These are phyloP conservation scores for Empis livida DNA, from an alignment of 2,888 invertebrate species.

Conservation along the genomic window DNA sequence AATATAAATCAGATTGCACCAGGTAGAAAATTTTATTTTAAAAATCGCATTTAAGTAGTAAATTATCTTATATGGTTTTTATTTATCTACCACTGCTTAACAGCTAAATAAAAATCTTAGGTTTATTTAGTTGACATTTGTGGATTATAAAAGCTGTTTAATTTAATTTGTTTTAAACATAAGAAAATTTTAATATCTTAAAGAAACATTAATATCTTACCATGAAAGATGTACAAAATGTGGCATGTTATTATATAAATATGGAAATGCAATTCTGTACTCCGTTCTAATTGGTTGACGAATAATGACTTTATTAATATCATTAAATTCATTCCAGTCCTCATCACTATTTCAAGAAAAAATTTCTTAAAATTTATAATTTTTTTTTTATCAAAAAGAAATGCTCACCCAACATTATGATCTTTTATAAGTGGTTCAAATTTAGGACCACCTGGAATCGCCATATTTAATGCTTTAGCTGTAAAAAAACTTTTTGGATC, in stretches of 20 bases:
- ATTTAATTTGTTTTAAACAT: too few relatives aligned
- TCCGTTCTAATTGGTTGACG: constrained; percentile 97
- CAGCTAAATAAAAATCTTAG: background rate
- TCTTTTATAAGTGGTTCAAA: constrained; percentile 99
- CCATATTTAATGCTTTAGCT: constrained; percentile 98
- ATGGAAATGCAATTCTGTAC: constrained; percentile 98
- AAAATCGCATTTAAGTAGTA: background rate
- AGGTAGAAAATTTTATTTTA: background rate
- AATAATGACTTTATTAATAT: constrained; percentile 99
- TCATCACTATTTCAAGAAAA: constrained; percentile 60
- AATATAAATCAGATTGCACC: background rate
- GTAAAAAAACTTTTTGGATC: constrained; percentile 99
- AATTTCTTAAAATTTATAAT: constrained; percentile 1
- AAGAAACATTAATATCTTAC: too few relatives aligned
- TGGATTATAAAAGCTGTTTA: background rate
- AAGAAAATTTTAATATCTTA: too few relatives aligned
- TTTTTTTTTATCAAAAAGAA: background rate
- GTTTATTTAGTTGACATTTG: background rate
- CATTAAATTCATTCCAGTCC: constrained; percentile 99
- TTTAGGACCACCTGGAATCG: constrained; percentile 98
- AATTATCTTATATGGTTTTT: background rate
- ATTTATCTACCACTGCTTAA: constrained; percentile 2
- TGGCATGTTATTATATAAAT: constrained; percentile 96
- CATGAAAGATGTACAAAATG: constrained; percentile 97
- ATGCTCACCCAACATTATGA: constrained; percentile 72